Conservation (phyloP, 1,140 invertebrate genomes). For the Pseudoatta argentina region DNA sequence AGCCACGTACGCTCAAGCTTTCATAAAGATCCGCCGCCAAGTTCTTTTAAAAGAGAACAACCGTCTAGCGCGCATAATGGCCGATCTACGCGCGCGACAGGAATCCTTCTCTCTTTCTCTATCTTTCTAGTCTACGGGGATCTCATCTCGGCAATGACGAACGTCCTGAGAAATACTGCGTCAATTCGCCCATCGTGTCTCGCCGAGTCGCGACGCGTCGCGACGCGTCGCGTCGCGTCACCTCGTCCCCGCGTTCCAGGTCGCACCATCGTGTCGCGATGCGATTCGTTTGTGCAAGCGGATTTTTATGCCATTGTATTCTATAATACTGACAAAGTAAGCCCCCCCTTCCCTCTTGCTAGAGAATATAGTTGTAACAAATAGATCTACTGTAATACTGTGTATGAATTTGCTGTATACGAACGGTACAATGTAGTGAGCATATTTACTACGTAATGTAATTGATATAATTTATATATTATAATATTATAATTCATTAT, state of each 20-base stretch:
- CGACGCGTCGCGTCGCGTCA: slow-evolving; percentile 31
- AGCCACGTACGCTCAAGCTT: slow-evolving; percentile 65
- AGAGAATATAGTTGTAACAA: not conserved
- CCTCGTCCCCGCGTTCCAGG: slow-evolving; percentile 12
- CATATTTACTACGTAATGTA: not conserved
- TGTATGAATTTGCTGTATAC: not conserved
- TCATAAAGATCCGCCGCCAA: slow-evolving; percentile 75
- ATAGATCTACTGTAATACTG: not conserved
- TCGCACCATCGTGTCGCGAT: slow-evolving; percentile 30
- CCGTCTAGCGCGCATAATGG: slow-evolving; percentile 72
- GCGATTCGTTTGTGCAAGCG: slow-evolving; percentile 34
- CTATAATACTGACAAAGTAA: slow-evolving; percentile 16
- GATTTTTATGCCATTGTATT: slow-evolving; percentile 28
- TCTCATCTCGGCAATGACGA: slow-evolving; percentile 63
- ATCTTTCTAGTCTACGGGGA: slow-evolving; percentile 40
- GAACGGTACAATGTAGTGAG: not conserved
- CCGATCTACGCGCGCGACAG: slow-evolving; percentile 51
- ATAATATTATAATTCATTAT: not conserved
- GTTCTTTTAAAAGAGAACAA: slow-evolving; percentile 77
- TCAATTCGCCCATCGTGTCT: slow-evolving; percentile 15
- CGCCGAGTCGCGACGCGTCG: slow-evolving; percentile 40
- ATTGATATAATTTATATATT: not conserved
- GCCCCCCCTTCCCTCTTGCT: not conserved
- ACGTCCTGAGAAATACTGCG: slow-evolving; percentile 61
- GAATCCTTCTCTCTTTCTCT: slow-evolving; percentile 32